phyloP scores from a whole-genome alignment of 1,140 invertebrate species.

The Bombus haemorrhoidalis region DNA sequence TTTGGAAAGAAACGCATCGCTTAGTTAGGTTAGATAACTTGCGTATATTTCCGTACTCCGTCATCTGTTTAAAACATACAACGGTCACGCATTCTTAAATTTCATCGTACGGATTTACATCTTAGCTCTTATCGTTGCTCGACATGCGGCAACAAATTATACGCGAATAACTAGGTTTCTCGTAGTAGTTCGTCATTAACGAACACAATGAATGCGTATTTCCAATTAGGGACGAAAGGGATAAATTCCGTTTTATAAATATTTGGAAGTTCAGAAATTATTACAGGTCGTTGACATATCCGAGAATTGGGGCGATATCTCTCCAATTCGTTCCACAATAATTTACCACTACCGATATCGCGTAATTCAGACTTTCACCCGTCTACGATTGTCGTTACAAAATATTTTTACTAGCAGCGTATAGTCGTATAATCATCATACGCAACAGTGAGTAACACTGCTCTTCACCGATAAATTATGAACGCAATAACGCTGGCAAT shows the following conservation, averaged over 20 bases:
- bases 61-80: conserved; percentile 29
- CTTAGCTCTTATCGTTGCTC: conserved; percentile 25
- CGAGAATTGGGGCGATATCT: not conserved
- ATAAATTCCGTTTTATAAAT: no score
- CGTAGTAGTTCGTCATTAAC: not conserved
- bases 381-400: no score
- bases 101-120: conserved; percentile 27
- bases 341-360: no score
- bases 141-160: not conserved
- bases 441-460: no score
- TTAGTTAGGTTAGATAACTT: not conserved
- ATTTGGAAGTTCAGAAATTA: not conserved
- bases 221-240: no score
- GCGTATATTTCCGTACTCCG: conserved; percentile 2
- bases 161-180: not conserved
- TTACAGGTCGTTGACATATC: not conserved
- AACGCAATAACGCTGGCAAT: not conserved
- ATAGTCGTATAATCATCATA: not conserved
- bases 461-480: not conserved
- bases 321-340: no score
- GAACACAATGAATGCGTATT: not conserved
- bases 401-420: not conserved
- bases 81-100: conserved; percentile 35
- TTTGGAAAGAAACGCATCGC: conserved; percentile 11
- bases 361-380: no score